phyloP scores from a whole-genome alignment of 2,113 vertebrate genomes.

The Neogobius melanostomus region DNA sequence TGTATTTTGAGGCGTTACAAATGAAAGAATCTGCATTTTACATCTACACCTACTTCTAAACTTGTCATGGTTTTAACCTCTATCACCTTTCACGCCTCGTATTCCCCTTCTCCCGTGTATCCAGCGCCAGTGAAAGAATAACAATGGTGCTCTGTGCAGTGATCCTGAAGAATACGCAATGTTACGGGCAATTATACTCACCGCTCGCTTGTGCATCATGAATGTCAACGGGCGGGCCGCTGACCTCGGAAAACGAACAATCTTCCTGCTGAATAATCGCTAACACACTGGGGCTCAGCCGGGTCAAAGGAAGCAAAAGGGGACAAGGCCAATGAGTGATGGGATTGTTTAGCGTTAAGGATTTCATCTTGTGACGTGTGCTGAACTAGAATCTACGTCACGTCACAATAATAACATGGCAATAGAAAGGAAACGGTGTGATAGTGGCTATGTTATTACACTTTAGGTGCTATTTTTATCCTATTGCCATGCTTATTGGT shows the following conservation, averaged over 20 bases:
- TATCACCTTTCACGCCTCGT: neutral
- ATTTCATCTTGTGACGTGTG: neutral
- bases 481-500: no score
- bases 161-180: slow-evolving; percentile 12
- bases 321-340: neutral
- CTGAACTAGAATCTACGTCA: no score
- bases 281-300: neutral
- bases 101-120: neutral
- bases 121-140: slow-evolving; percentile 13
- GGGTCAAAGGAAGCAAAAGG: neutral
- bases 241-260: slow-evolving; percentile 31
- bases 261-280: neutral
- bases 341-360: neutral
- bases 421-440: neutral
- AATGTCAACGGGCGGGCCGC: neutral
- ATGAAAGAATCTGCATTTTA: no score
- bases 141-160: slow-evolving; percentile 14
- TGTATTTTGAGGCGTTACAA: no score
- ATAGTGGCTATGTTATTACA: no score
- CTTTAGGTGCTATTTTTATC: no score
- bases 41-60: no score
- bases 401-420: slow-evolving; percentile 22
- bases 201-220: slow-evolving; percentile 22
- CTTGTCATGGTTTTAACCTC: neutral
- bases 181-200: slow-evolving; percentile 20